A percentile compares a stretch with the other conserved stretches of the same genome.
These are phyloP conservation scores for Sebastes nivosus DNA, from an alignment of 2,797 vertebrate species.

Conservation along the genomic window DNA sequence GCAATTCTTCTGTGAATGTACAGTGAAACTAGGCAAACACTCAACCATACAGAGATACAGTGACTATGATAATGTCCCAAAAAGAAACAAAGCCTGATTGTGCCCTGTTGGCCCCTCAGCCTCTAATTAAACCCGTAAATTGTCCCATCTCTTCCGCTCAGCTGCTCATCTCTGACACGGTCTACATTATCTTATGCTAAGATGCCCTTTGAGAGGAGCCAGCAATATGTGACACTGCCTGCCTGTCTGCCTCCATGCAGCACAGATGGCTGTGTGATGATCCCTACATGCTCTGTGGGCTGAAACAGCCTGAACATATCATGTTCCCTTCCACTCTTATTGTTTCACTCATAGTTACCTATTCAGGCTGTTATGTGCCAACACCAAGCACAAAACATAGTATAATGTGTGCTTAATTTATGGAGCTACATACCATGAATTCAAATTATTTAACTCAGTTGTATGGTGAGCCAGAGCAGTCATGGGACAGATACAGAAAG, in stretches of 20 bases:
- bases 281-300: slow-evolving; percentile 31
- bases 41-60: not conserved
- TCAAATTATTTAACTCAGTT: not conserved
- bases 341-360: slow-evolving; percentile 4
- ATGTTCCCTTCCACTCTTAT: slow-evolving; percentile 47
- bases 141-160: slow-evolving; percentile 65
- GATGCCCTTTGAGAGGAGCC: slow-evolving; percentile 62
- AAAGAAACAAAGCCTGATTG: slow-evolving; percentile 54
- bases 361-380: not conserved
- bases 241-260: slow-evolving; percentile 20
- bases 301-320: slow-evolving; percentile 60
- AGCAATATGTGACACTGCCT: slow-evolving; percentile 12
- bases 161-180: slow-evolving; percentile 57
- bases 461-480: not conserved
- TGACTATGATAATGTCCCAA: not conserved
- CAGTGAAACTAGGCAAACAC: not conserved
- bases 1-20: not conserved
- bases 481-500: not conserved
- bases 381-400: not conserved
- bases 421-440: not conserved
- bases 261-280: slow-evolving; percentile 62
- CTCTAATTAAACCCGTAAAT: slow-evolving; percentile 69
- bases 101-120: slow-evolving; percentile 7
- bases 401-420: not conserved
- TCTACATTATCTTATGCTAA: slow-evolving; percentile 49